Base-by-base conservation (phyloP, 2,113 vertebrate genomes). In the Columba livia region DNA sequence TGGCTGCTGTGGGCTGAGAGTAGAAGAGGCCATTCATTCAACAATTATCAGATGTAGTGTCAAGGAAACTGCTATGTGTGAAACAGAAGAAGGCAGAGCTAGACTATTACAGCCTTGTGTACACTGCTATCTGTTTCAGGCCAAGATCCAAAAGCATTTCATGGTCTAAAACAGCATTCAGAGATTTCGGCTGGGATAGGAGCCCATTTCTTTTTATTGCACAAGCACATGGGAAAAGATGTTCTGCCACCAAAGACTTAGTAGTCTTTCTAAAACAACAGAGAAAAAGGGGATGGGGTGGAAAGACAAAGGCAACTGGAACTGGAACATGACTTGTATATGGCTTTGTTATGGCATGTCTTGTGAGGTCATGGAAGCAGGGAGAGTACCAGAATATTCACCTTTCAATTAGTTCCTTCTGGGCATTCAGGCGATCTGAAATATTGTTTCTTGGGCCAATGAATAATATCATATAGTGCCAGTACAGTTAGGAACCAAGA, bases 11-110 rank as follows among this genome's bases (percentile, higher is more conserved):
- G n/a, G 85, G 29, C 67, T 89, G 67, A 82, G 81, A 74, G 71
- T 73, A 48, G 85, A 90, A 92, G 79, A 69, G 48, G 67, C 75
- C 61, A 50, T 83, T 96, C 65, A 47, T 95, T 78, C 72, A 56
- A 50, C 90, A 91, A 95, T 94, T 95, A 93, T 90, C 79, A 90
- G 67, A 92, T 91, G 64, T 82, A 64, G 34, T 82, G 62, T 95
- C 82, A 91, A 93, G 71, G 60, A 94, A 93, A 91, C 88, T 67
- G 79, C 75, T 93, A 56, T 0, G 0, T 84, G 65, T 93, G 82
- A 84, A 86, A 77, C 87, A 81, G 84, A 87, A 36, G 36, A 79
- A 94, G 87, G 84, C 69, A 89, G 57, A 85, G 28, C 61, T 50
- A 83, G 3, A 11, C 48, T 93, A 38, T 88, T 93, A 88, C 34